Evolutionary conservation across 2,888 invertebrate genomes (phyloP), one percentile per base, ranked within the genome.

Genomic region (Hemithea aestivaria): DNA sequence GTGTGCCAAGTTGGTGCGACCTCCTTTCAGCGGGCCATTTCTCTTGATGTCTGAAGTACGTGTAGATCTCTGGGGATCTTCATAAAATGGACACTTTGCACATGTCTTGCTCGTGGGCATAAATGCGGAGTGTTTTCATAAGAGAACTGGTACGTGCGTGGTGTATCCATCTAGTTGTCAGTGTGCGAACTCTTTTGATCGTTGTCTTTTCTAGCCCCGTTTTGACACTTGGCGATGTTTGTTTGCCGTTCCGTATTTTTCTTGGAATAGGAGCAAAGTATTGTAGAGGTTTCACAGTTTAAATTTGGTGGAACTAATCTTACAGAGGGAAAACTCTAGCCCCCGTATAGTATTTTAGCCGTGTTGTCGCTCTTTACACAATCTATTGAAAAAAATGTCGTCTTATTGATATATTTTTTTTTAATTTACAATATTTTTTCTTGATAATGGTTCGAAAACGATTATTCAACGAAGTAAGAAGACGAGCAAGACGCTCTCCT

Each of bases 51-150:
- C 40, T 37, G 51, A 54, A 40, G 48, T 48, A 40, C 46, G 40
- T 48, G 44, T 49, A 29, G 39, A 35, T 48, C 54, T 44, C 44
- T 10, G 20, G 46, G 52, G 62, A 47, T 66, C 76, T 57, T 12
- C 21, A 43, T 56, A 62, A 48, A 63, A 56, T 72, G 73, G 79
- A 61, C 72, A 70, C 66, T 72, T 73, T 62, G 58, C 65, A 64
- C 67, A 63, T 63, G 67, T 73, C 68, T 69, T 62, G 66, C 66
- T 60, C 40, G 51, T 51, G 65, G 68, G 72, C 67, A 68, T 71
- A 65, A 73, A 75, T 73, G 67, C 68, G 57, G 53, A 60, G 64
- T 72, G 70, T 79, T 75, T 74, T 70, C 68, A 51, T 66, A 66
- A 49, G 59, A 66, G 62, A 51, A 51, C 55, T 55, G 60, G 47